Evolutionary conservation across 92 coral and sea anemone genomes (phyloP), one percentile per base, ranked within the genome.

Genomic region (Plumapathes pennacea): DNA sequence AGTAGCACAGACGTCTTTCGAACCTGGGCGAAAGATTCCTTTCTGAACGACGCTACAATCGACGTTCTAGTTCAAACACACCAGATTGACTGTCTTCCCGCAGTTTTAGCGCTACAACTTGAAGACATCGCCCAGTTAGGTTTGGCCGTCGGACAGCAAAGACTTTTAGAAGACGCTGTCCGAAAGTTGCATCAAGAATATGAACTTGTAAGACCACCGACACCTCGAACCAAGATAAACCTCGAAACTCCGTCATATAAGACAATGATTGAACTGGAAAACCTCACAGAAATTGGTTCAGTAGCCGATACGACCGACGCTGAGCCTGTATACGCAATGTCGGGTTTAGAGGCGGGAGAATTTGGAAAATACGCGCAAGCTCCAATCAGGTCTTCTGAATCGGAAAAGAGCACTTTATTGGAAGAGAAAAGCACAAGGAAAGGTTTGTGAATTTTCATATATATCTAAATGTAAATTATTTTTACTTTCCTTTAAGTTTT

Each of bases 21-120:
- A 30, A 92, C 96, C 10, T 92, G 98, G 98, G 96, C 98, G 21
- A 76, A 77, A 40, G 98, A 92, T 73, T 92, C 98, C 3, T 85
- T 92, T 38, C 57, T 92, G 33, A 71, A 83, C 34, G 84, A 85
- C 56, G 84, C 83, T 32, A 88, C 98, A 6, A 74, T 92, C 24
- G 96, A 88, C 57, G 80, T 73, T 38, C 61, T 92, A 46, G 80
- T 92, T 0, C 67, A 69, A 28, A 76, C 78, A 31, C 96, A 92
- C 66, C 76, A 88, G 61, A 76, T 92, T 40, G 96, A 88, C 50
- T 88, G 89, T 34, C 69, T 92, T 28, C 98, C 98, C 13, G 96
- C 98, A 4, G 96, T 88, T 25, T 73, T 92, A 6, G 98, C 98
- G 12, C 57, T 92, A 39, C 82, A 80, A 31, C 58, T 39, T 9